phyloP scores from a whole-genome alignment of 1,140 invertebrate genomes.

The Penaeus chinensis region DNA sequence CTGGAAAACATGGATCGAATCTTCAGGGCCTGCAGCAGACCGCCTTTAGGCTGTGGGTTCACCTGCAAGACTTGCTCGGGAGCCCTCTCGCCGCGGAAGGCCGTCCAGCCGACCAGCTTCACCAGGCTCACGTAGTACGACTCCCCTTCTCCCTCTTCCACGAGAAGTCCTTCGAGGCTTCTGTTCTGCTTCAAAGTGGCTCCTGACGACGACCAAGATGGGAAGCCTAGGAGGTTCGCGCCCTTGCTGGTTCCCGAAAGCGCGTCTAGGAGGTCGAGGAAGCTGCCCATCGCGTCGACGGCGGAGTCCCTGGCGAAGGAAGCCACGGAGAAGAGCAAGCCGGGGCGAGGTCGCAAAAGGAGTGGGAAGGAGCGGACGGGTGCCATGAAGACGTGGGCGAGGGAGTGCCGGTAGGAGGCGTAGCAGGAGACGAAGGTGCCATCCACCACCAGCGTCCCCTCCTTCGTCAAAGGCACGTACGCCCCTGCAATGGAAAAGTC shows the following conservation, averaged over 20 bases:
- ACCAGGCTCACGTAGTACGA: slow-evolving; percentile 45
- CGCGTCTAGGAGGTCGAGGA: neutral
- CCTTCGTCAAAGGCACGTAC: slow-evolving; percentile 68
- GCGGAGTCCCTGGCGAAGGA: neutral
- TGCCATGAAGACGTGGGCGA: slow-evolving; percentile 67
- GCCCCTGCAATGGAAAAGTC: slow-evolving; percentile 63
- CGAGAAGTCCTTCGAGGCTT: neutral
- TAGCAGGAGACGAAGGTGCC: slow-evolving; percentile 68
- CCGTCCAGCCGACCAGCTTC: slow-evolving; percentile 35
- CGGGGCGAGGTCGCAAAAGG: slow-evolving; percentile 42
- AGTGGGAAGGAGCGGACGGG: slow-evolving; percentile 65
- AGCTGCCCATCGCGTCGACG: neutral
- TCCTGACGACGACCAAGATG: neutral
- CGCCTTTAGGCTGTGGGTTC: neutral
- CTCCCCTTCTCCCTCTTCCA: slow-evolving; percentile 42
- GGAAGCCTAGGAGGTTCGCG: neutral
- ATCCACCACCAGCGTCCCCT: slow-evolving; percentile 68
- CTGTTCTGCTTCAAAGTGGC: neutral
- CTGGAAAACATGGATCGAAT: neutral
- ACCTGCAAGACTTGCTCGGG: slow-evolving; percentile 41
- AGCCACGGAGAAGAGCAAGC: neutral
- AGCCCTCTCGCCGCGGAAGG: slow-evolving; percentile 20
- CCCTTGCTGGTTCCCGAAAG: no score
- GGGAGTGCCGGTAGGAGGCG: slow-evolving; percentile 66
- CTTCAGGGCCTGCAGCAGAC: neutral